Evolutionary conservation across 2,888 invertebrate species (phyloP), one percentile per base, ranked within the genome.

Genomic region (Ichneumoninae sp.): DNA sequence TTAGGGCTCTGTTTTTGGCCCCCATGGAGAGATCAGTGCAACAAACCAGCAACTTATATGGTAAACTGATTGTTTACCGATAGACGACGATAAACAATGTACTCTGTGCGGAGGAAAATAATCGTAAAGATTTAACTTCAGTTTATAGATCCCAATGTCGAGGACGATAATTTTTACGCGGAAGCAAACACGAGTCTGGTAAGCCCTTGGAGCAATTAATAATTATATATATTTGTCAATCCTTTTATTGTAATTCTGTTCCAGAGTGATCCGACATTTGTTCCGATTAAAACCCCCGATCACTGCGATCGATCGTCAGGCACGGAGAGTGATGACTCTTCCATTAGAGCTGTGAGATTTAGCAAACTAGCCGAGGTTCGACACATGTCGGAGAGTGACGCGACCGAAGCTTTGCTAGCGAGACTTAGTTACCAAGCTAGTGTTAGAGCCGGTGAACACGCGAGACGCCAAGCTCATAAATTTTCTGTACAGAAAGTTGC

Each of bases 391-490:
- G 97, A 97, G 81, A 96, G 96, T 86, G 97, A 98, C 94, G 99
- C 99, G 3, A 97, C 97, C 62, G 99, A 99, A 92, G 99, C 99
- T 10, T 94, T 98, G 86, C 95, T 98, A 91, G 98, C 99, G 3
- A 95, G 99, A 71, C 95, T 99, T 85, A 98, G 99, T n/a, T 99
- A 99, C 95, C 96, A 97, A 87, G 98, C 98, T 8, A 98, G 97
- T 82, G 94, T 98, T 86, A 95, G 98, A 84, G 98, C 98, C 75
- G 96, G 97, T 30, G 97, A 97, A 93, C 95, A 96, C 87, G 96
- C 97, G 2, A 95, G 96, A 88, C 94, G 97, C 80, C 96, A 96
- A 83, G 97, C 97, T 54, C 97, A 96, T 86, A 97, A 97, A 91
- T 95, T 97, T 83, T 96, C 97, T 54, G 95, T 97, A 1, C 94